These are phyloP conservation scores for Mellilla xanthometata DNA, from an alignment of 2,888 invertebrate genomes.

Conservation along the genomic window DNA sequence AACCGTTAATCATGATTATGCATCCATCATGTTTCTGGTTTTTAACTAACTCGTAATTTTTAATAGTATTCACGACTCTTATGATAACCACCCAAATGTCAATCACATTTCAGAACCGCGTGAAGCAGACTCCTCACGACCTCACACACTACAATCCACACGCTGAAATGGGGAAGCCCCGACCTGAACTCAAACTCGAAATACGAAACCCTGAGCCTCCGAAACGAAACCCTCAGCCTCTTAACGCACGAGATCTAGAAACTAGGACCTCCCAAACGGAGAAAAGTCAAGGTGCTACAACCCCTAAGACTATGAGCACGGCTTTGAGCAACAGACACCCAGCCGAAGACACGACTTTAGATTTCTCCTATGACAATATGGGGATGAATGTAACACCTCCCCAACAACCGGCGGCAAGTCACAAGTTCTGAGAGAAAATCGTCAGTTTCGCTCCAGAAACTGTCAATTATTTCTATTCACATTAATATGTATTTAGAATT, in stretches of 20 bases:
- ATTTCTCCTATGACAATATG: conserved; percentile 91
- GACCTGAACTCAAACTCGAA: conserved; percentile 67
- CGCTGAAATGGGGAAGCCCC: conserved; percentile 69
- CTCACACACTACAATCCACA: conserved; percentile 75
- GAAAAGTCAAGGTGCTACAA: conserved; percentile 82
- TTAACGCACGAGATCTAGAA: conserved; percentile 65
- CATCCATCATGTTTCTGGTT: too few relatives aligned
- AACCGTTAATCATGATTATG: too few relatives aligned
- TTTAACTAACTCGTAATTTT: too few relatives aligned
- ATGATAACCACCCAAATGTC: too few relatives aligned
- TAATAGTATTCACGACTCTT: too few relatives aligned
- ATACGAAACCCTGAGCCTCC: conserved; percentile 69
- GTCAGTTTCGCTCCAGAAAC: conserved; percentile 46
- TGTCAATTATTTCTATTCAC: conserved; percentile 34
- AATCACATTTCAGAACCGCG: conserved; percentile 67
- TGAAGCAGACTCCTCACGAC: conserved; percentile 69
- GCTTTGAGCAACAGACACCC: conserved; percentile 88
- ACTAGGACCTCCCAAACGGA: conserved; percentile 67
- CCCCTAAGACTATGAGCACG: conserved; percentile 86
- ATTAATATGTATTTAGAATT: too few relatives aligned
- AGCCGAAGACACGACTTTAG: conserved; percentile 89
- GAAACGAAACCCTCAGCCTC: conserved; percentile 58
- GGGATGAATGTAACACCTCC: conserved; percentile 87
- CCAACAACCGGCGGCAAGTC: conserved; percentile 57
- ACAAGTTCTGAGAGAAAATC: conserved; percentile 59